A percentile compares a stretch with the other conserved stretches of the same genome.
Conservation (phyloP, 2,797 vertebrate species). For the Limnodromus scolopaceus region DNA sequence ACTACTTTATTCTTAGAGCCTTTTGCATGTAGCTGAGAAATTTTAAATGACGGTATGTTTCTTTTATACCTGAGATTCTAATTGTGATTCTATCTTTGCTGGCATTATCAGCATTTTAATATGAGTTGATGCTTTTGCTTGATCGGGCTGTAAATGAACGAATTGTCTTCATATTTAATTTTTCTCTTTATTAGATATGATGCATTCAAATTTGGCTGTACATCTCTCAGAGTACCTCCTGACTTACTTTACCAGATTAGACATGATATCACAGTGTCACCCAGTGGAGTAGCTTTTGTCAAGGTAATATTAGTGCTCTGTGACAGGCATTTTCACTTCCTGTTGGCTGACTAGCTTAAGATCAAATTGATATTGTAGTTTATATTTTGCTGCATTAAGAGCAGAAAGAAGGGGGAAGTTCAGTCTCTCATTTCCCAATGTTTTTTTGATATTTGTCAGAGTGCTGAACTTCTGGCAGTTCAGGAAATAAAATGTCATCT, state of each 20-base stretch:
- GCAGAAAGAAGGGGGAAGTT: neutral
- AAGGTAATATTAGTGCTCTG: slow-evolving; percentile 83
- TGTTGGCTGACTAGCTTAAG: neutral
- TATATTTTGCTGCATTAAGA: slow-evolving; percentile 18
- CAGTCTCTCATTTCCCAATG: neutral
- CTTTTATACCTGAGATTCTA: neutral
- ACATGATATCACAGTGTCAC: slow-evolving; percentile 93
- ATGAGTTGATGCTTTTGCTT: neutral
- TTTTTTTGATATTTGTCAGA: neutral
- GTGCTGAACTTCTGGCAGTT: neutral
- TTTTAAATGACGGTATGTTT: neutral
- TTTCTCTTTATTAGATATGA: slow-evolving; percentile 83
- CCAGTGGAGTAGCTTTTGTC: slow-evolving; percentile 92
- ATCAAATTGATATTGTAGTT: neutral
- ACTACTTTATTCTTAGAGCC: neutral
- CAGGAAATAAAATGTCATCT: slow-evolving; percentile 21
- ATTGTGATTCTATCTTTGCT: neutral
- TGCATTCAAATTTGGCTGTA: slow-evolving; percentile 95
- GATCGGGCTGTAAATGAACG: neutral
- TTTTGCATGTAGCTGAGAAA: neutral
- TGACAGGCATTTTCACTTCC: slow-evolving; percentile 22
- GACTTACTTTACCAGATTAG: slow-evolving; percentile 92
- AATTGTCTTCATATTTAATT: neutral
- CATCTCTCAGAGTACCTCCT: slow-evolving; percentile 90
- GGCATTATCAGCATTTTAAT: neutral